Evolutionary conservation across 2,113 vertebrate species (phyloP).

Genomic region (Chaetodon trifascialis): DNA sequence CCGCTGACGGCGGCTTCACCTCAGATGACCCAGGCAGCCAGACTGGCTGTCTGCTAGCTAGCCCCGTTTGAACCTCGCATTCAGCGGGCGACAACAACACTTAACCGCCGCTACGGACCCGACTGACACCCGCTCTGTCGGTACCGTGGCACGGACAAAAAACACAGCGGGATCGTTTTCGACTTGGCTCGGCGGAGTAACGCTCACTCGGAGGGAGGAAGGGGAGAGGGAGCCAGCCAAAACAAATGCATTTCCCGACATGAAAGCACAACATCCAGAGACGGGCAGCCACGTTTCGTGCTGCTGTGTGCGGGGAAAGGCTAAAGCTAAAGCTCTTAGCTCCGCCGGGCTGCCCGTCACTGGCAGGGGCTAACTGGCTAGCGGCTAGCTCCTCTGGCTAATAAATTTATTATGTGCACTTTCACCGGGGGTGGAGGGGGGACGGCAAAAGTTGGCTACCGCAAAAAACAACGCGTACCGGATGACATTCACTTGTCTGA

Average conservation of each 20-base stretch:
- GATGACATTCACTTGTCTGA: conserved; percentile 55
- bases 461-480: conserved; percentile 15
- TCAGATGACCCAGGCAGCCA: conserved; percentile 74
- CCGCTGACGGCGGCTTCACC: conserved; percentile 73
- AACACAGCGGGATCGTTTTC: conserved; percentile 6
- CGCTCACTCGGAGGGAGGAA: conserved; percentile 10
- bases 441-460: conserved; percentile 61
- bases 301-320: conserved; percentile 41
- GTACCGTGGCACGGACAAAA: background rate
- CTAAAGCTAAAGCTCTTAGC: conserved; percentile 68
- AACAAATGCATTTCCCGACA: conserved; percentile 69
- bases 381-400: conserved; percentile 60
- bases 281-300: conserved; percentile 62
- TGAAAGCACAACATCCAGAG: conserved; percentile 58
- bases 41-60: conserved; percentile 70
- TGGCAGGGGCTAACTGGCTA: conserved; percentile 63
- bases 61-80: conserved; percentile 63
- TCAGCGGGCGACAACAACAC: conserved; percentile 54
- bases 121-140: conserved; percentile 22
- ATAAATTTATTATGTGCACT: conserved; percentile 56
- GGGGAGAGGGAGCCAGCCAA: conserved; percentile 39
- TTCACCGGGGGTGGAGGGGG: conserved; percentile 47
- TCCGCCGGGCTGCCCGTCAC: conserved; percentile 41
- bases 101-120: background rate
- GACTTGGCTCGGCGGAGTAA: conserved; percentile 17